A percentile compares a stretch with the other conserved stretches of the same genome.
These are phyloP conservation scores for Heptranchias perlo DNA, from an alignment of 2,113 vertebrate genomes.

Conservation along the genomic window DNA sequence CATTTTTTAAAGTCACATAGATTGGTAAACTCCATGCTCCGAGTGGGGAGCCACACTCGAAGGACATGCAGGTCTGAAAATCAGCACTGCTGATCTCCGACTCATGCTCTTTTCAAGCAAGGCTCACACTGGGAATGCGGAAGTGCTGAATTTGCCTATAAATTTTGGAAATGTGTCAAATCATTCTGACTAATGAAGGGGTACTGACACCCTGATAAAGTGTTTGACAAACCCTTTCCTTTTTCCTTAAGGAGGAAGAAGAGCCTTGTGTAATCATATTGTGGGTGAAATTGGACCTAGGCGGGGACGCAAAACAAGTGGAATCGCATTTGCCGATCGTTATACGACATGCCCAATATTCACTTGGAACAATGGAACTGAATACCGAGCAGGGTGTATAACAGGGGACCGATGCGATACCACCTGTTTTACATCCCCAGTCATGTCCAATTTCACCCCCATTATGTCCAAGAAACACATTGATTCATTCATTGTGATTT, in stretches of 20 bases:
- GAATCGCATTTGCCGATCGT: neutral
- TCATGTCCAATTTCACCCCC: neutral
- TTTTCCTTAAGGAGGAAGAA: neutral
- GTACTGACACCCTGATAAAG: neutral
- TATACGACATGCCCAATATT: neutral
- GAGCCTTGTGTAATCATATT: neutral
- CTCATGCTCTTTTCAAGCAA: neutral
- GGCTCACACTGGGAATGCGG: neutral
- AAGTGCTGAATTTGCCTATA: neutral
- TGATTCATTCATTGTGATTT: neutral
- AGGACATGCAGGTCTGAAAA: neutral
- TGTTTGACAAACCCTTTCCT: neutral
- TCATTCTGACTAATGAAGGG: neutral
- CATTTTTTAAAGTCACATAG: neutral
- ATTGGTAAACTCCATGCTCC: neutral
- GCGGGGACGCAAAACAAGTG: neutral
- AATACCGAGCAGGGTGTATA: neutral
- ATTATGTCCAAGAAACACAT: neutral
- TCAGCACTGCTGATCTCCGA: neutral
- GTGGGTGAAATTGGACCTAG: neutral
- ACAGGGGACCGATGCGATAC: neutral
- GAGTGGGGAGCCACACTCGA: neutral
- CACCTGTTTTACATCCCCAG: too few relatives aligned
- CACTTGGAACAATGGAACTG: neutral
- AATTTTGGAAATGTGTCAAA: slow-evolving; percentile 21